A percentile compares a stretch with the other conserved stretches of the same genome.
phyloP scores from a whole-genome alignment of 2,113 vertebrate genomes.

The Phaethon lepturus region DNA sequence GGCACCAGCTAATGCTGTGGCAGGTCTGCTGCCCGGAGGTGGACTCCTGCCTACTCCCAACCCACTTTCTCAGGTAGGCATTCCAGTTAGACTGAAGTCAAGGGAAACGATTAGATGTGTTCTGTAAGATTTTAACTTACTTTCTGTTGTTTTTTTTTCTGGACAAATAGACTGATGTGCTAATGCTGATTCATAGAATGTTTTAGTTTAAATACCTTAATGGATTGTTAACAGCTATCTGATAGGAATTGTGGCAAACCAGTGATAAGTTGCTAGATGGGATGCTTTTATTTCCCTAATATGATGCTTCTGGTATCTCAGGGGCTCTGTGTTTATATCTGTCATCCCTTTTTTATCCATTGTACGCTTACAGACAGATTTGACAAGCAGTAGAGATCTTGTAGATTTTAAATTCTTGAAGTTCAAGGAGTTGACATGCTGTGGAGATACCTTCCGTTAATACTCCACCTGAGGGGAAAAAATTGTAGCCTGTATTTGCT shows the following conservation, averaged over 20 bases:
- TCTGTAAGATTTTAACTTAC: background rate
- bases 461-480: background rate
- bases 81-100: background rate
- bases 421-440: background rate
- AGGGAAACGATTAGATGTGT: rapidly evolving
- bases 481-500: background rate
- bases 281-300: background rate
- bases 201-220: rapidly evolving
- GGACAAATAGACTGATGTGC: background rate
- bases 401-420: background rate
- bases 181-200: rapidly evolving
- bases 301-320: background rate
- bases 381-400: background rate
- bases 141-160: background rate
- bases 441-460: background rate
- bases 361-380: background rate
- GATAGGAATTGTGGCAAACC: rapidly evolving
- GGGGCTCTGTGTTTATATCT: background rate
- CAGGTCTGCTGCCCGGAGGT: constrained; percentile 98
- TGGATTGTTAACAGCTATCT: background rate
- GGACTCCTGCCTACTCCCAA: constrained; percentile 98
- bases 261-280: rapidly evolving
- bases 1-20: constrained; percentile 98
- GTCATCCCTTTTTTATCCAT: background rate
- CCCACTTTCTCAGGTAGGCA: constrained; percentile 88